These are phyloP conservation scores for Drosophila nebulosa DNA, from an alignment of 1,140 invertebrate species.

Conservation along the genomic window DNA sequence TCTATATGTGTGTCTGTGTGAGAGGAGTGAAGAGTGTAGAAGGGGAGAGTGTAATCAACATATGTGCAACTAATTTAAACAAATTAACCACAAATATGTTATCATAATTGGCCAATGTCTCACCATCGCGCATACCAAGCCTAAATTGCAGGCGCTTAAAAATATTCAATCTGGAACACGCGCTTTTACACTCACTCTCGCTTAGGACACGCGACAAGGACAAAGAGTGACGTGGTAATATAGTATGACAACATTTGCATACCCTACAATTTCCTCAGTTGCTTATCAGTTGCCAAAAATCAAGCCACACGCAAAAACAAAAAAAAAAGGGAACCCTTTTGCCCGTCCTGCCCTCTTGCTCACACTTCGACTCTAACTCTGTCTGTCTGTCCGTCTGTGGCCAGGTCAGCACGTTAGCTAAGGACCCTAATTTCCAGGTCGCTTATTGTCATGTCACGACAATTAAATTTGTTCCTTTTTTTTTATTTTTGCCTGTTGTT, in stretches of 20 bases:
- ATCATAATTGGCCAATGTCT: conserved; percentile 55
- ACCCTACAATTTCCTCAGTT: conserved; percentile 62
- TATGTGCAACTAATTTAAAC: conserved; percentile 38
- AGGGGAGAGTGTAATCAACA: neutral
- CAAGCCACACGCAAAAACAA: conserved; percentile 50
- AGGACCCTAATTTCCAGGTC: conserved; percentile 70
- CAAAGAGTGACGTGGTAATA: conserved; percentile 29
- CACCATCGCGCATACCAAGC: conserved; percentile 21
- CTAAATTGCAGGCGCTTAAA: conserved; percentile 59
- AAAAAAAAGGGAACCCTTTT: conserved; percentile 5
- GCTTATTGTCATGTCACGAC: conserved; percentile 74
- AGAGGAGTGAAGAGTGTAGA: neutral
- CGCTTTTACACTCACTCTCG: neutral
- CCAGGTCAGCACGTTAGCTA: conserved; percentile 14
- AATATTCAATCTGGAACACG: conserved; percentile 34
- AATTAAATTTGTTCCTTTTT: conserved; percentile 54
- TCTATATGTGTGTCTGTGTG: no score
- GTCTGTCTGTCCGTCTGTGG: neutral
- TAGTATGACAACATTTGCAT: conserved; percentile 60
- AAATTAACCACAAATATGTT: conserved; percentile 62
- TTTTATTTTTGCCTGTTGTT: conserved; percentile 3
- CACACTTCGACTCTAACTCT: neutral
- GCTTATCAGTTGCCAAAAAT: conserved; percentile 68
- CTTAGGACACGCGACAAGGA: conserved; percentile 59
- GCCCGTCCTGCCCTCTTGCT: neutral